Percentiles rank a stretch among this genome's conserved stretches.
phyloP scores from a whole-genome alignment of 1,140 invertebrate genomes.

The Berghia stephanieae region DNA sequence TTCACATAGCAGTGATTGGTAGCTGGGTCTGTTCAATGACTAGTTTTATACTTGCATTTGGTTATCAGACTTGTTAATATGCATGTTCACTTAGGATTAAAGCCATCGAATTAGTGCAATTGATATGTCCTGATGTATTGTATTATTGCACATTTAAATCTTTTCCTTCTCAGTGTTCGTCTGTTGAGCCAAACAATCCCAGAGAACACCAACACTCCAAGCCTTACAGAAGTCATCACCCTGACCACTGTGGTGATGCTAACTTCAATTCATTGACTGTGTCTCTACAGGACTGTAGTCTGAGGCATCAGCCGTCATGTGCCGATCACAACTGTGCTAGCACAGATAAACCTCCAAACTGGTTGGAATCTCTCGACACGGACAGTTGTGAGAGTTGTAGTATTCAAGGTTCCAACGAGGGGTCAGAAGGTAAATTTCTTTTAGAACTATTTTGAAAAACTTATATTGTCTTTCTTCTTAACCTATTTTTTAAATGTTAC shows the following conservation, averaged over 20 bases:
- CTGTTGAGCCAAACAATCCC: background rate
- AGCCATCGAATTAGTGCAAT: too few relatives aligned
- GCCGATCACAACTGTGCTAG: background rate
- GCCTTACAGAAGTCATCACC: constrained; percentile 16
- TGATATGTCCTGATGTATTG: too few relatives aligned
- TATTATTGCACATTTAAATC: too few relatives aligned
- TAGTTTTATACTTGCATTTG: too few relatives aligned
- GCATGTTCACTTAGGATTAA: too few relatives aligned
- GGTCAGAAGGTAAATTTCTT: constrained; percentile 47
- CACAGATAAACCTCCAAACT: background rate
- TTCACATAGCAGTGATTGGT: too few relatives aligned
- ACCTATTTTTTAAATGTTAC: too few relatives aligned
- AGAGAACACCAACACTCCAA: constrained; percentile 30
- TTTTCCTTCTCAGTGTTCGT: constrained; percentile 19
- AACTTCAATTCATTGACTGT: constrained; percentile 34
- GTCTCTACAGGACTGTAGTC: constrained; percentile 28
- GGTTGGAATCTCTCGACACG: background rate
- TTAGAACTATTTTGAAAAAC: too few relatives aligned
- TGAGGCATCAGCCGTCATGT: constrained; percentile 11
- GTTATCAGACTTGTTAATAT: too few relatives aligned
- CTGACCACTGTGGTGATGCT: constrained; percentile 17
- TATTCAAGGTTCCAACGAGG: constrained; percentile 60
- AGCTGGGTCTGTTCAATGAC: too few relatives aligned
- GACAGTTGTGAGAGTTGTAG: constrained; percentile 63
- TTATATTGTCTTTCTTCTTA: too few relatives aligned